Conservation (phyloP, 2,113 vertebrate genomes). For the Sylvia atricapilla region DNA sequence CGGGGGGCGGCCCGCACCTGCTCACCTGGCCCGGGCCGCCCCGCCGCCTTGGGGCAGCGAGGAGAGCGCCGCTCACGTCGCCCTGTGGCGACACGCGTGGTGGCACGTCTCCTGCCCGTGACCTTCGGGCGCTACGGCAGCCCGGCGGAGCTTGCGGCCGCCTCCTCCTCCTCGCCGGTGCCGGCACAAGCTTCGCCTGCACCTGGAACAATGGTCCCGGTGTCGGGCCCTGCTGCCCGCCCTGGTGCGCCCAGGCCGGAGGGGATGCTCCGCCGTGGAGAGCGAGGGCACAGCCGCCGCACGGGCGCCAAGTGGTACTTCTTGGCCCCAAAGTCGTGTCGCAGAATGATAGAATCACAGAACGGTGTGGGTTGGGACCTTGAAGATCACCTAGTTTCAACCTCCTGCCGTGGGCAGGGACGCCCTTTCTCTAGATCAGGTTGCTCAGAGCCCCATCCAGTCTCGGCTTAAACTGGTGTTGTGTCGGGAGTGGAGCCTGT, state of each 20-base stretch:
- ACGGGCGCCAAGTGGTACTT: rapidly evolving
- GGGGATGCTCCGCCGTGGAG: neutral
- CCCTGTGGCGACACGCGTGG: neutral
- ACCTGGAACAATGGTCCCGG: neutral
- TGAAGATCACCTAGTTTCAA: neutral
- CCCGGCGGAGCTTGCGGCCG: neutral
- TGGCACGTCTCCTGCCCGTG: neutral
- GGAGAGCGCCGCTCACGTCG: neutral
- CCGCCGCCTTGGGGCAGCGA: neutral
- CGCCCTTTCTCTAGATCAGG: neutral
- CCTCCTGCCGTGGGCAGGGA: neutral
- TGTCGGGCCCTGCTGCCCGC: neutral
- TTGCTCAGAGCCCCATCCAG: neutral
- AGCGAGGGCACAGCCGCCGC: neutral
- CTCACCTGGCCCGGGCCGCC: too few species aligned
- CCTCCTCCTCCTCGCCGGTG: neutral
- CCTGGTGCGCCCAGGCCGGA: neutral
- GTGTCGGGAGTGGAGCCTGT: rapidly evolving
- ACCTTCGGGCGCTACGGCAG: neutral
- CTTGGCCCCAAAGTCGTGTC: rapidly evolving
- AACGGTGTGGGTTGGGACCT: neutral
- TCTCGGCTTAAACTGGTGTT: neutral
- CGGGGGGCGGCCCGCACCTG: neutral
- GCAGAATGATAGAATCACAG: neutral
- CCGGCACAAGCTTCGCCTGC: neutral